Evolutionary conservation across 2,797 vertebrate genomes (phyloP).

Genomic region (Intellagama lesueurii): DNA sequence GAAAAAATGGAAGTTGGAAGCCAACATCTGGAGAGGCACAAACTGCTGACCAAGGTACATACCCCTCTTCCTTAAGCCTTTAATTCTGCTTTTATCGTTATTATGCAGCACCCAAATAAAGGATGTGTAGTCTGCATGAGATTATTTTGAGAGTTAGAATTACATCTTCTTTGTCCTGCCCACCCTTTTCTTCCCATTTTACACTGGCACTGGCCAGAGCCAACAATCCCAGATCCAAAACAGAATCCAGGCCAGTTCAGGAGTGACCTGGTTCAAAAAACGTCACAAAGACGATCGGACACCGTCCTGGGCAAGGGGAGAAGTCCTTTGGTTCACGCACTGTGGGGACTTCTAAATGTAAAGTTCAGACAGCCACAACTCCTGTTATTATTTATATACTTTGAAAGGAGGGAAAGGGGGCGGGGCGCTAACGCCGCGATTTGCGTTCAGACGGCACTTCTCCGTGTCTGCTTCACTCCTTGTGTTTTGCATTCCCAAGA

Average conservation of each 20-base stretch:
- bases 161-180: neutral
- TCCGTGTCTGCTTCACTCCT: too few relatives aligned
- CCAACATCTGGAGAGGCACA: too few relatives aligned
- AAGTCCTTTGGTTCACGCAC: neutral
- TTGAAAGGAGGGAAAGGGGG: neutral
- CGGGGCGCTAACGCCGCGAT: neutral
- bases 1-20: too few relatives aligned
- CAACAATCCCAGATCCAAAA: neutral
- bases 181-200: too few relatives aligned
- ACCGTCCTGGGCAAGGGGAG: too few relatives aligned
- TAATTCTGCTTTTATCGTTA: too few relatives aligned
- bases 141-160: neutral
- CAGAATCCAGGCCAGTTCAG: neutral
- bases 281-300: too few relatives aligned
- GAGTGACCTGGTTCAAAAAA: neutral
- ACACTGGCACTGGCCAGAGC: neutral
- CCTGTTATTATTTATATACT: neutral
- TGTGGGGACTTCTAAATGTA: neutral
- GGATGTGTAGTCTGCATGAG: neutral
- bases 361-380: neutral
- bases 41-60: too few relatives aligned
- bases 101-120: too few relatives aligned
- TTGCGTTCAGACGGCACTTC: too few relatives aligned
- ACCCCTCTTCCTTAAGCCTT: too few relatives aligned
- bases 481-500: too few relatives aligned